phyloP scores from a whole-genome alignment of 1,140 invertebrate species.

The Lepidotrigona ventralis region DNA sequence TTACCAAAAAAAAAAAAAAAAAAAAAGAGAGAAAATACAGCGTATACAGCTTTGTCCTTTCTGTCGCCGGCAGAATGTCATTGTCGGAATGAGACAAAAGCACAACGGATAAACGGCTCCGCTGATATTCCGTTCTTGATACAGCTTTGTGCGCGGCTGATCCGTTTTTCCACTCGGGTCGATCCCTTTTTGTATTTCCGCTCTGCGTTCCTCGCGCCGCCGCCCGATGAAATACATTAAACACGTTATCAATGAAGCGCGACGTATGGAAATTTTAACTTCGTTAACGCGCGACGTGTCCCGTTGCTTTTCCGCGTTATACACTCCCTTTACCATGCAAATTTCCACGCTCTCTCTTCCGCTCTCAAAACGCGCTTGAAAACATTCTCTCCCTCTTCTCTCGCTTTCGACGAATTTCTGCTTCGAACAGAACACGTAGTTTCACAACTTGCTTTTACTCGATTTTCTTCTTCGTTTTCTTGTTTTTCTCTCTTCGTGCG shows the following conservation, averaged over 20 bases:
- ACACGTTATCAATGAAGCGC: neutral
- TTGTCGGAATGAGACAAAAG: neutral
- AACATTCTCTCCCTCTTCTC: too few relatives aligned
- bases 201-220: neutral
- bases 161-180: neutral
- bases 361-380: neutral
- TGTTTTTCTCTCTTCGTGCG: neutral
- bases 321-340: constrained; percentile 11
- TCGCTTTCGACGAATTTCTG: neutral
- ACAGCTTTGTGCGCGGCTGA: neutral
- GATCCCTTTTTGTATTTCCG: neutral
- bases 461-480: neutral
- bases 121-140: neutral
- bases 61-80: neutral
- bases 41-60: neutral
- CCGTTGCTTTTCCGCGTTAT: neutral
- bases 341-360: neutral
- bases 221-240: neutral
- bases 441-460: too few relatives aligned
- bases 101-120: neutral
- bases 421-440: too few relatives aligned
- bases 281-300: neutral
- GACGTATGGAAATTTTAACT: constrained; percentile 20
- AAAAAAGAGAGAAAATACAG: neutral
- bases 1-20: too few relatives aligned